phyloP scores from a whole-genome alignment of 2,113 vertebrate genomes.

The Taurulus bubalis region DNA sequence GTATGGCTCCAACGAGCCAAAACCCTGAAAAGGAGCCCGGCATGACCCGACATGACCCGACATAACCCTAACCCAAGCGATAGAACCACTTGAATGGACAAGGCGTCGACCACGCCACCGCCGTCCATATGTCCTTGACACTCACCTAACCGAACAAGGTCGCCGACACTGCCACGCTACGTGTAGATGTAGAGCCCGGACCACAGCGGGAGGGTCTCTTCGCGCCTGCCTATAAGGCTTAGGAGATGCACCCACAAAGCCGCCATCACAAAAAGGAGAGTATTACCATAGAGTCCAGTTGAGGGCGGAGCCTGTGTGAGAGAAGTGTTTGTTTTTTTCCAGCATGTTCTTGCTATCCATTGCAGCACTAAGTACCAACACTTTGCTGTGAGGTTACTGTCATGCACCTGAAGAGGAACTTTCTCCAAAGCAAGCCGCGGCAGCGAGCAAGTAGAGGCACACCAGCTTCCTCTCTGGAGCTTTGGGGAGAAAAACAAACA shows the following conservation, averaged over 20 bases:
- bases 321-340: neutral
- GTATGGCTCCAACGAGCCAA: neutral
- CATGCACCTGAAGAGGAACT: neutral
- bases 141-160: neutral
- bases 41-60: too few species aligned
- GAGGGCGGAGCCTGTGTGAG: too few species aligned
- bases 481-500: conserved; percentile 39
- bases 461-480: conserved; percentile 23
- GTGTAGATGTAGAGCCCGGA: too few species aligned
- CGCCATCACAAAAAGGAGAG: too few species aligned
- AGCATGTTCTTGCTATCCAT: conserved; percentile 34
- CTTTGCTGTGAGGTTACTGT: conserved; percentile 26
- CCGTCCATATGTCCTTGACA: neutral
- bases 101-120: neutral
- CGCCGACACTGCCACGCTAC: neutral
- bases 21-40: neutral
- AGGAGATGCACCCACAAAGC: too few species aligned
- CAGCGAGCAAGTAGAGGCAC: neutral
- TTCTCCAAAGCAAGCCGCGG: conserved; percentile 20
- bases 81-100: too few species aligned
- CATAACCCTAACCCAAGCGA: too few species aligned
- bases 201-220: too few species aligned
- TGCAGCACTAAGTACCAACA: conserved; percentile 3
- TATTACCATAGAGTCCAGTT: too few species aligned
- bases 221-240: too few species aligned